Evolutionary conservation across 2,888 invertebrate species (phyloP).

Genomic region (Elegia similella): DNA sequence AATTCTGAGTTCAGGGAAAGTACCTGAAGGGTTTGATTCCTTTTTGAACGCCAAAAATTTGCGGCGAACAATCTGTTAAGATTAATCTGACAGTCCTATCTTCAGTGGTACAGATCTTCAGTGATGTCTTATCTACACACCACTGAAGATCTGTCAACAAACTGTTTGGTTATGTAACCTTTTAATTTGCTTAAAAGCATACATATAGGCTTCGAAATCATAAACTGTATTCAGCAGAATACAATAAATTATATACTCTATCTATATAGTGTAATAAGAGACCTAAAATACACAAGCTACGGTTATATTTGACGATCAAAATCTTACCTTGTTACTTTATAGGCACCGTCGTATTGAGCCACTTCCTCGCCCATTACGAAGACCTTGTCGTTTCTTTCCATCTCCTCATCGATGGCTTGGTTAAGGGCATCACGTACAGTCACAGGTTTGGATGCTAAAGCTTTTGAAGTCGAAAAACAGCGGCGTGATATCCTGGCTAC

Average conservation of each 20-base stretch:
- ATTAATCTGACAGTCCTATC: neutral
- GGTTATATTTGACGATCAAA: conserved; percentile 28
- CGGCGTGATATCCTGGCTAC: conserved; percentile 59
- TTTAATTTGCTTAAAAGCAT: neutral
- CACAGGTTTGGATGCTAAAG: conserved; percentile 84
- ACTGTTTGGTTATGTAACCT: conserved; percentile 61
- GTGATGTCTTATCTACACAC: too few relatives aligned
- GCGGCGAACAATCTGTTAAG: neutral
- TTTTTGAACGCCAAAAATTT: too few relatives aligned
- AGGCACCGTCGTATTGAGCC: conserved; percentile 99
- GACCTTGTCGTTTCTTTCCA: conserved; percentile 94
- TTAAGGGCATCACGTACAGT: conserved; percentile 98
- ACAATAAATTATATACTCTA: neutral
- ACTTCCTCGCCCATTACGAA: conserved; percentile 98
- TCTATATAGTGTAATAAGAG: neutral
- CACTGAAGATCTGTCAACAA: conserved; percentile 48
- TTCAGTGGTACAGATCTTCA: too few relatives aligned
- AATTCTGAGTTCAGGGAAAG: too few relatives aligned
- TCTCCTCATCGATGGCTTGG: conserved; percentile 97
- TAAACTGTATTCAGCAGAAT: neutral
- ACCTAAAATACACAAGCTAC: conserved; percentile 5
- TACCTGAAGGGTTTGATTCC: too few relatives aligned
- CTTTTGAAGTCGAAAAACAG: conserved; percentile 66
- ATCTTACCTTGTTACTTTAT: conserved; percentile 89
- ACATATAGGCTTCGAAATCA: neutral